A percentile compares a stretch with the other conserved stretches of the same genome.
Evolutionary conservation across 1,140 invertebrate species (phyloP).

Genomic region (Oedothorax gibbosus): DNA sequence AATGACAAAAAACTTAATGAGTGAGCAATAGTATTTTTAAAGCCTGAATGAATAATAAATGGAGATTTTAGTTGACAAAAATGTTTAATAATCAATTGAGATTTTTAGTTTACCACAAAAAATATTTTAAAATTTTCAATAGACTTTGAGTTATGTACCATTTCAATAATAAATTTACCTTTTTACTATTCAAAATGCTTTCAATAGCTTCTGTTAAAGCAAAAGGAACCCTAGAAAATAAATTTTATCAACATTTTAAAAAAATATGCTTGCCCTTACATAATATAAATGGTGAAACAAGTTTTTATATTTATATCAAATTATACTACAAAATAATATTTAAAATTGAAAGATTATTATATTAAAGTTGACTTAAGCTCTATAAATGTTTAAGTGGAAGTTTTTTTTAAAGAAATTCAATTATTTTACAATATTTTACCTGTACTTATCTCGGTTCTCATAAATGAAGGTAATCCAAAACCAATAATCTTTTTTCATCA

Average conservation of each 20-base stretch:
- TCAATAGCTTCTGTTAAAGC: conserved; percentile 28
- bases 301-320: background rate
- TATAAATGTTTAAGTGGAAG: background rate
- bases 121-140: too few species aligned
- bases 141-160: too few species aligned
- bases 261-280: background rate
- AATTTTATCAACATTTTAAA: conserved; percentile 9
- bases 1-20: too few species aligned
- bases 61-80: too few species aligned
- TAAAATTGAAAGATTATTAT: too few species aligned
- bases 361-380: too few species aligned
- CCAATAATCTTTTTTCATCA: conserved; percentile 53
- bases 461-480: conserved; percentile 51
- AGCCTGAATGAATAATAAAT: too few species aligned
- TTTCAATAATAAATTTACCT: conserved; percentile 18
- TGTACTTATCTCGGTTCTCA: conserved; percentile 35
- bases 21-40: too few species aligned
- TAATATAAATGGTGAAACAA: conserved; percentile 1
- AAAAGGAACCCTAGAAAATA: conserved; percentile 33
- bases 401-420: background rate
- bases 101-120: too few species aligned
- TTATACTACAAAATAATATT: background rate
- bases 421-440: conserved; percentile 8
- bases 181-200: conserved; percentile 45
- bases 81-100: too few species aligned